Evolutionary conservation across 2,888 invertebrate genomes (phyloP), one percentile per base, ranked within the genome.

Genomic region (Bellardia bayeri): DNA sequence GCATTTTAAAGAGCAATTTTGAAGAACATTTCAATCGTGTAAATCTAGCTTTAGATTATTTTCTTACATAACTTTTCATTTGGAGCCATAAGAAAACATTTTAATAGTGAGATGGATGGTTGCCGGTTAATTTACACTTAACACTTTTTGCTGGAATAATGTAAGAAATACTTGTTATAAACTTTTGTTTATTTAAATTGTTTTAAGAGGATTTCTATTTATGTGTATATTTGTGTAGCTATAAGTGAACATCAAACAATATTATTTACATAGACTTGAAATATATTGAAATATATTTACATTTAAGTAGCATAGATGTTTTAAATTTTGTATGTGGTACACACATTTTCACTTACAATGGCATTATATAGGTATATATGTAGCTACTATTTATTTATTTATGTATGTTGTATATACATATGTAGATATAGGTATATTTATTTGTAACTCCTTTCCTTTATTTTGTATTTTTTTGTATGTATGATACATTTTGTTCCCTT

Each of bases 161-260:
- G 64, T 6, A 42, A 37, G 40, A 16, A 72, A 72, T 72, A 40
- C 66, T 66, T 66, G 66, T 66, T 56, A 56, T 40, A 72, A 56
- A 3, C 40, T 56, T 72, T 56, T 72, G 37, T 72, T 56, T 72
- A 72, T 56, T 72, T 56, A 40, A 56, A 40, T 72, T 72, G 9
- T 13, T 56, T 54, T 40, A 56, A 56, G 71, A 71, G 40, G 51
- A 71, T 71, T 71, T 16, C 13, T 11, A 40, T 66, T 66, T 23
- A 66, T 66, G 8, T 63, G 33, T 51, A 11, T 51, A n/a, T 54
- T 37, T 54, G 37, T 37, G 69, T 51, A 7, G 2, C 63, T 63
- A 13, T 16, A n/a, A 63, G 56, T 61, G 3, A 23, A 23, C 23
- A 23, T 7, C 16, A 71, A 14, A 33, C 16, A 37, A 16, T 56